A percentile compares a stretch with the other conserved stretches of the same genome.
These are phyloP conservation scores for Acipenser oxyrinchus DNA, from an alignment of 2,797 vertebrate genomes.

Conservation along the genomic window DNA sequence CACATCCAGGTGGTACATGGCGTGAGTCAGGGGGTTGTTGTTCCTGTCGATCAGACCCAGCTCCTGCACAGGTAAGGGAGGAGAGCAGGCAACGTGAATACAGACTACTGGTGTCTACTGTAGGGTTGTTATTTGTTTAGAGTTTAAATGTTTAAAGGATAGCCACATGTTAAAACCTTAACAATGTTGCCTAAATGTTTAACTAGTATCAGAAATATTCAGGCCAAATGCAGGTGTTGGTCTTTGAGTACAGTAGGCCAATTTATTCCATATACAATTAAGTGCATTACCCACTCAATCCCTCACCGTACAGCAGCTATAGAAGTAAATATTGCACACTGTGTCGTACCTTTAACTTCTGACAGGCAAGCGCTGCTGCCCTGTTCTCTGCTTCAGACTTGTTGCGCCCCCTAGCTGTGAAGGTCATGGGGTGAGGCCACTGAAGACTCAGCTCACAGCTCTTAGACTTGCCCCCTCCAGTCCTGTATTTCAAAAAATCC, in stretches of 20 bases:
- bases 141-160: neutral
- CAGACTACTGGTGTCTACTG: no score
- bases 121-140: no score
- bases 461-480: conserved; percentile 68
- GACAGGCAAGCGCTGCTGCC: conserved; percentile 81
- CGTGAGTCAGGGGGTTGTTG: conserved; percentile 83
- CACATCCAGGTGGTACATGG: conserved; percentile 73
- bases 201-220: no score
- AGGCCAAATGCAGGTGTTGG: no score
- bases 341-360: conserved; percentile 75
- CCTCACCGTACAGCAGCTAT: neutral
- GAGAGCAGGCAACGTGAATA: neutral
- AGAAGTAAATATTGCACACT: neutral
- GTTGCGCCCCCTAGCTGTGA: conserved; percentile 66
- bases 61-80: conserved; percentile 55
- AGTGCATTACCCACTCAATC: neutral
- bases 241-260: neutral
- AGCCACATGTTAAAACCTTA: neutral
- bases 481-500: conserved; percentile 73
- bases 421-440: conserved; percentile 84
- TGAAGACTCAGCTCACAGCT: conserved; percentile 68
- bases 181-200: neutral
- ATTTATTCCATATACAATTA: neutral
- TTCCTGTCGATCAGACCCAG: conserved; percentile 74
- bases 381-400: conserved; percentile 70